A percentile compares a stretch with the other conserved stretches of the same genome.
These are phyloP conservation scores for Cavia aperea DNA, from an alignment of 2,113 vertebrate species.

Conservation along the genomic window DNA sequence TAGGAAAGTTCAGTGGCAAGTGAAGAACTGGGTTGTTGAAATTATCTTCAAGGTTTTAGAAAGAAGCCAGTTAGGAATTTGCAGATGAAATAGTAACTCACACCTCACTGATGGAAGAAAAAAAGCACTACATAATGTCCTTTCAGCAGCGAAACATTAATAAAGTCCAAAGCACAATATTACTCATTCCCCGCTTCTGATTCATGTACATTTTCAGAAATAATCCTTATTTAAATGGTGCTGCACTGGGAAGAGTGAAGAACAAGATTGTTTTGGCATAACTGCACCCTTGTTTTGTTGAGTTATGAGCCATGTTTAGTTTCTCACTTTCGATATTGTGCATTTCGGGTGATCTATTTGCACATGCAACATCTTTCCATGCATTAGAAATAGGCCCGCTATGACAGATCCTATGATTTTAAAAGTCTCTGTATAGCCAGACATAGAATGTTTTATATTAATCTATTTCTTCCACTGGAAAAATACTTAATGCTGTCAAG, in stretches of 20 bases:
- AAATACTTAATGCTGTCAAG: constrained; percentile 27
- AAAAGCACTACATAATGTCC: not conserved
- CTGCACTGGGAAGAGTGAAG: constrained; percentile 41
- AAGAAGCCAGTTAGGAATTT: not conserved
- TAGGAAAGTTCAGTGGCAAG: constrained; percentile 22
- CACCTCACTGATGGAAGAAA: not conserved
- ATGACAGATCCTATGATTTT: constrained; percentile 50
- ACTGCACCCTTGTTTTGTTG: constrained; percentile 46
- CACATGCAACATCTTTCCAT: not conserved
- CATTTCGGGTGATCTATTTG: constrained; percentile 58
- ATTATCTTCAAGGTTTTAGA: not conserved
- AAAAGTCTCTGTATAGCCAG: constrained; percentile 23
- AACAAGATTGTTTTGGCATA: constrained; percentile 37
- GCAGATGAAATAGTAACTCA: not conserved
- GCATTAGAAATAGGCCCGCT: constrained; percentile 44
- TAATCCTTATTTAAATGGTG: constrained; percentile 52
- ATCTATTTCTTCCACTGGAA: constrained; percentile 19
- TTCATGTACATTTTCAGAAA: constrained; percentile 56
- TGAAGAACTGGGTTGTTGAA: constrained; percentile 4
- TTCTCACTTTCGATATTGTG: constrained; percentile 59
- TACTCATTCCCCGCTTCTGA: constrained; percentile 59
- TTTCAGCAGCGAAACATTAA: constrained; percentile 20
- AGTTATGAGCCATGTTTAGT: constrained; percentile 66
- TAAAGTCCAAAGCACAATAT: constrained; percentile 48
- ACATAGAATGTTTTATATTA: not conserved